These are phyloP conservation scores for Ochropacha duplaris DNA, from an alignment of 2,888 invertebrate species.

Conservation along the genomic window DNA sequence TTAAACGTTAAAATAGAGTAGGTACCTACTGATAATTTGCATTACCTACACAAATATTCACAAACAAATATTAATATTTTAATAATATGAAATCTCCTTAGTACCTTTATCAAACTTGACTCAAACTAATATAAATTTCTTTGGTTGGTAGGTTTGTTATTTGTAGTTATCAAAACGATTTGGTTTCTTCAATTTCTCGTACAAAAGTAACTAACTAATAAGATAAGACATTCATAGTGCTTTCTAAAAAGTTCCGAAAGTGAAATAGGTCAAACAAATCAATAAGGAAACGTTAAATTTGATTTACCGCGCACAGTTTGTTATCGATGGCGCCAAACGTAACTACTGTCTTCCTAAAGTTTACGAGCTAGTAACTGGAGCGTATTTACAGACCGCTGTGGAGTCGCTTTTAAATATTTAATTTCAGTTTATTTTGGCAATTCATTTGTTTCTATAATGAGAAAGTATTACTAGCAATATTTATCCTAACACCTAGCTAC, in stretches of 20 bases:
- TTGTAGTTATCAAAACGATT: no score
- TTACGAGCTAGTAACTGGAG: constrained; percentile 47
- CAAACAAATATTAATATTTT: no score
- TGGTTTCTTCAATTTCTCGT: no score
- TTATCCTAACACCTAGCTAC: no score
- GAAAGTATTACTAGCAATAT: not conserved
- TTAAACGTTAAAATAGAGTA: no score
- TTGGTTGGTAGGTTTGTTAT: no score
- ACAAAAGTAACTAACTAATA: no score
- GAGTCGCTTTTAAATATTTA: constrained; percentile 4
- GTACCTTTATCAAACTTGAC: no score
- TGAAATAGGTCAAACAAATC: constrained; percentile 51
- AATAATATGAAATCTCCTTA: no score
- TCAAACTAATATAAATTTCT: no score
- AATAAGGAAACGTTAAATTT: constrained; percentile 58
- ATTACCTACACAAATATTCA: no score
- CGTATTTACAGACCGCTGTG: constrained; percentile 15
- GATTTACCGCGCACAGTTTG: constrained; percentile 55
- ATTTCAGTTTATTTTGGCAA: not conserved
- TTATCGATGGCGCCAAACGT: constrained; percentile 43
- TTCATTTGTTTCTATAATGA: not conserved
- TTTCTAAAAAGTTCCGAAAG: constrained; percentile 1
- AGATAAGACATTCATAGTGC: not conserved
- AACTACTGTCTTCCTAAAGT: constrained; percentile 46
- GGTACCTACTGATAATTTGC: no score